Conservation (phyloP, 2,888 invertebrate species). For the Agriopis leucophaearia region DNA sequence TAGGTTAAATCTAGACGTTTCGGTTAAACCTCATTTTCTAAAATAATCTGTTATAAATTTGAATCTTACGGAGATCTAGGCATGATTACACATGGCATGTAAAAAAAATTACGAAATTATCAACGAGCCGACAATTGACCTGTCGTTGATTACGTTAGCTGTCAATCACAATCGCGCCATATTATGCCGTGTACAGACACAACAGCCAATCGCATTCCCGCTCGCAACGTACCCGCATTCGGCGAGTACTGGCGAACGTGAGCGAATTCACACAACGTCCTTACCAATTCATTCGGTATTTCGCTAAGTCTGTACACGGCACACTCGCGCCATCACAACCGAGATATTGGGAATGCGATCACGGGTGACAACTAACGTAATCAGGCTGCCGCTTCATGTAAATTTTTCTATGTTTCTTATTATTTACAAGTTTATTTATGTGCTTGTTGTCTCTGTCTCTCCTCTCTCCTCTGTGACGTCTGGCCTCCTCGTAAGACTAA, state of each 20-base stretch:
- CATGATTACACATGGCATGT: conserved; percentile 8
- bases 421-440: conserved; percentile 20
- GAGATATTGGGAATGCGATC: too few relatives aligned
- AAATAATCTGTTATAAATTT: neutral
- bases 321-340: too few relatives aligned
- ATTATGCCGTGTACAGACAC: too few relatives aligned
- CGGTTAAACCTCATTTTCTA: neutral
- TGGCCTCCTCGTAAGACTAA: conserved; percentile 65
- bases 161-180: too few relatives aligned
- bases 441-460: conserved; percentile 30
- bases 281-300: too few relatives aligned
- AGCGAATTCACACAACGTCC: too few relatives aligned
- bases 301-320: too few relatives aligned
- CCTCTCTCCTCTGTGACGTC: conserved; percentile 58
- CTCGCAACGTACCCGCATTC: too few relatives aligned
- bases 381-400: conserved; percentile 9
- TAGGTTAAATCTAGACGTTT: neutral
- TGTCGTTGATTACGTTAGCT: neutral
- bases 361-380: too few relatives aligned
- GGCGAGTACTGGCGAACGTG: too few relatives aligned
- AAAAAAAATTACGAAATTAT: conserved; percentile 1
- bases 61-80: conserved; percentile 1
- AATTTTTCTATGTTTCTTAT: conserved; percentile 6
- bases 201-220: too few relatives aligned
- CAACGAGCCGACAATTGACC: neutral